Percentiles rank a stretch among this genome's conserved stretches.
Conservation (phyloP, 2,113 vertebrate species). For the Thryonomys swinderianus region DNA sequence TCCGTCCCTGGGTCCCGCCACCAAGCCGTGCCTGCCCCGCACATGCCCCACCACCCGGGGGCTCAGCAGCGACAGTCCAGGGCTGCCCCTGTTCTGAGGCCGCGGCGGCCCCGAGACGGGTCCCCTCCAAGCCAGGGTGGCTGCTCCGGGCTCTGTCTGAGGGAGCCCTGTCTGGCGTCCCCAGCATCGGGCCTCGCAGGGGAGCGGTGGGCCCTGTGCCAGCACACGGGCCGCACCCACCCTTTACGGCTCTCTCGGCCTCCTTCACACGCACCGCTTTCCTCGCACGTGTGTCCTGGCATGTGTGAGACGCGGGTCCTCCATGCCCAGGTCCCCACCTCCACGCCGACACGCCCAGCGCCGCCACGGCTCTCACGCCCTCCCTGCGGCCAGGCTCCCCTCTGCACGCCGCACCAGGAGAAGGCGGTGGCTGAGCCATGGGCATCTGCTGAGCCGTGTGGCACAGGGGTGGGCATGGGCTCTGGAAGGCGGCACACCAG, state of each 20-base stretch:
- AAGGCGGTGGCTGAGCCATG: not conserved
- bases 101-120: accelerated
- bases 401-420: not conserved
- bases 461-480: accelerated
- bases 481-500: not conserved
- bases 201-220: accelerated
- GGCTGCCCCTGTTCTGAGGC: accelerated
- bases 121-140: too few relatives aligned
- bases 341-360: not conserved
- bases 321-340: not conserved
- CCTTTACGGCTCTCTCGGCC: not conserved
- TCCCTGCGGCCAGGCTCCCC: not conserved
- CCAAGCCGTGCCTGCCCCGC: too few relatives aligned
- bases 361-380: too few relatives aligned
- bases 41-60: accelerated
- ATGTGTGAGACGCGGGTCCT: not conserved
- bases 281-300: accelerated
- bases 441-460: accelerated
- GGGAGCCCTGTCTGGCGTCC: not conserved
- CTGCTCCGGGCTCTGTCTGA: not conserved
- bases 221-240: accelerated
- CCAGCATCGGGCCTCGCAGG: accelerated
- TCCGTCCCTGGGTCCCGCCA: not conserved
- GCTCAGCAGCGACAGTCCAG: not conserved
- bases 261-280: too few relatives aligned